phyloP scores from a whole-genome alignment of 2,888 invertebrate genomes.

The Microctonus hyperodae region DNA sequence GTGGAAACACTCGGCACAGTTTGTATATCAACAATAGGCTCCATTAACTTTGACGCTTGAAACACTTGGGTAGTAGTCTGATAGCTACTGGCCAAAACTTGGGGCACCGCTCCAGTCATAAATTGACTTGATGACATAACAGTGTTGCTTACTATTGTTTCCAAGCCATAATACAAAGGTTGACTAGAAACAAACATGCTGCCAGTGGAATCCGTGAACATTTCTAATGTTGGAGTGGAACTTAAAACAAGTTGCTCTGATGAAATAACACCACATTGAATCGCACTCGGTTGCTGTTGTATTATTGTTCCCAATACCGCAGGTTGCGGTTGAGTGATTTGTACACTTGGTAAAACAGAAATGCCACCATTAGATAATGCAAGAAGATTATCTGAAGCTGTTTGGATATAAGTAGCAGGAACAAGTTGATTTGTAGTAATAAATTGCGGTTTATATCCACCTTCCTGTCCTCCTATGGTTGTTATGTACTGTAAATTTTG shows the following conservation, averaged over 20 bases:
- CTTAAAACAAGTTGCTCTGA: constrained; percentile 71
- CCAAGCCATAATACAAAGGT: constrained; percentile 82
- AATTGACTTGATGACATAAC: constrained; percentile 91
- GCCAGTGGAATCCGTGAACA: constrained; percentile 68
- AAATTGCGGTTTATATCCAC: constrained; percentile 56
- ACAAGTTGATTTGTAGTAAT: constrained; percentile 56
- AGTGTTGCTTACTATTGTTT: constrained; percentile 87
- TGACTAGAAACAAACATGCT: constrained; percentile 68
- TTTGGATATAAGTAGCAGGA: constrained; percentile 59
- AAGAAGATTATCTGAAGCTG: constrained; percentile 56
- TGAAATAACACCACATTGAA: constrained; percentile 65
- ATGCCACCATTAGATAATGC: constrained; percentile 58
- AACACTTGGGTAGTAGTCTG: constrained; percentile 85
- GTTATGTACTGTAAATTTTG: constrained; percentile 81
- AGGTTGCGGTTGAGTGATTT: constrained; percentile 56
- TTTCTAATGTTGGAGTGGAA: constrained; percentile 70
- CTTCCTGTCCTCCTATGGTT: constrained; percentile 68
- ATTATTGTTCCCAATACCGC: constrained; percentile 61
- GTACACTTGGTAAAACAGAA: constrained; percentile 58
- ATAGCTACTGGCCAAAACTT: constrained; percentile 82
- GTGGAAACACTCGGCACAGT: constrained; percentile 62
- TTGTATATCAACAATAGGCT: constrained; percentile 80
- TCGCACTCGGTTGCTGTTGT: constrained; percentile 66
- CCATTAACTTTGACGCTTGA: constrained; percentile 81
- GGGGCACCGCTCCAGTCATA: constrained; percentile 81